Evolutionary conservation across 2,888 invertebrate species (phyloP).

Genomic region (Panopea generosa): DNA sequence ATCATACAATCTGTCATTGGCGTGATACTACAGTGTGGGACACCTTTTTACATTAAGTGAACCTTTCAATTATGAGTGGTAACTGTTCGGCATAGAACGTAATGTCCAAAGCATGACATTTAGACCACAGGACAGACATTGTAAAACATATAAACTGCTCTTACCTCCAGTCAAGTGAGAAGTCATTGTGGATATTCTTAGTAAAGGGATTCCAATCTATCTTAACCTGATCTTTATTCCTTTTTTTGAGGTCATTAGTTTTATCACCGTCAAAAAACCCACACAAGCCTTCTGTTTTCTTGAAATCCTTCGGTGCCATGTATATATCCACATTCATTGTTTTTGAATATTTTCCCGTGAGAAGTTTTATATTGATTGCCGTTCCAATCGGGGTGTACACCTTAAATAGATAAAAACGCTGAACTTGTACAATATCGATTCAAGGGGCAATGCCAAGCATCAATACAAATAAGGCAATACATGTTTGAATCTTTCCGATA

Average conservation of each 20-base stretch:
- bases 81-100: conserved; percentile 5
- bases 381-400: conserved; percentile 7
- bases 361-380: not conserved
- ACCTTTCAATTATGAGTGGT: too few relatives aligned
- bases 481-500: too few relatives aligned
- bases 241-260: not conserved
- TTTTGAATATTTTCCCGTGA: not conserved
- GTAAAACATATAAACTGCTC: too few relatives aligned
- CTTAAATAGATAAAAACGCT: conserved; percentile 4
- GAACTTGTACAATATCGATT: too few relatives aligned
- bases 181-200: not conserved
- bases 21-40: too few relatives aligned
- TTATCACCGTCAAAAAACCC: conserved; percentile 2
- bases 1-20: too few relatives aligned
- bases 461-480: too few relatives aligned
- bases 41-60: too few relatives aligned
- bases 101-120: conserved; percentile 3
- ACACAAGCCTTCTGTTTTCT: conserved; percentile 5
- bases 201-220: too few relatives aligned
- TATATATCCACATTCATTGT: conserved; percentile 9
- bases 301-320: conserved; percentile 6
- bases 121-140: too few relatives aligned
- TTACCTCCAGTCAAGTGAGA: conserved; percentile 10
- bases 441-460: too few relatives aligned
- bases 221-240: too few relatives aligned